Base-by-base conservation (phyloP, 2,797 vertebrate genomes). In the Anguilla marmorata region DNA sequence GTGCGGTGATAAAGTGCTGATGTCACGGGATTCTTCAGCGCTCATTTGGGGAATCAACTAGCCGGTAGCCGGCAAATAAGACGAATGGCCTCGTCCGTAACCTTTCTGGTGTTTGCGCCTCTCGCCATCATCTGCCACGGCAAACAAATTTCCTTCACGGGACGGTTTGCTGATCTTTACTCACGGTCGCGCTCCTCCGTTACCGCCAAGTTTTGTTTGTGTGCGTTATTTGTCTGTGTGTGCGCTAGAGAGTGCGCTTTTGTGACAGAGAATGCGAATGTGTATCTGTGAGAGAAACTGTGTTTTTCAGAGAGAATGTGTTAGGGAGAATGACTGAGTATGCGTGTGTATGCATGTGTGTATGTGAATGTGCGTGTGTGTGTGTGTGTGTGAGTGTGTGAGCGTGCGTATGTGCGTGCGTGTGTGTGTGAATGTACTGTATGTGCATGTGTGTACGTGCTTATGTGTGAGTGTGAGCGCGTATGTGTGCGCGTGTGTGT, bases 31-130 rank as follows among this genome's bases (percentile, higher is more conserved):
- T 94, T 95, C 92, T 94, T 95, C 95, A 93, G 91, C 90, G 92
- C 95, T 95, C 93, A 91, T 95, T 95, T 94, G 94, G 93, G 93
- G 94, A 95, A 96, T 96, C 95, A 95, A 95, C 93, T 93, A 91
- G 93, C 93, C 93, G 93, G 93, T 93, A 94, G 92, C 93, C 90
- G 76, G 87, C 89, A 94, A 94, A 93, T 92, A 95, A 95, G 96
- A 96, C 93, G 89, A 96, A 96, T 96, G 93, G 91, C 90, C 91
- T 88, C 85, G 91, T 82, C 90, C 90, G 92, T 96, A 95, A 96
- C 95, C 96, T 96, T 96, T 96, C 92, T 94, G 89, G 89, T 92
- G 89, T 93, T 91, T 90, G 84, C 56, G 92, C 90, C 92, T 89
- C 89, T 93, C 93, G 93, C 94, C 93, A 93, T 95, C 94, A 94